Evolutionary conservation across 2,113 vertebrate species (phyloP).

Genomic region (Anguilla japonica): DNA sequence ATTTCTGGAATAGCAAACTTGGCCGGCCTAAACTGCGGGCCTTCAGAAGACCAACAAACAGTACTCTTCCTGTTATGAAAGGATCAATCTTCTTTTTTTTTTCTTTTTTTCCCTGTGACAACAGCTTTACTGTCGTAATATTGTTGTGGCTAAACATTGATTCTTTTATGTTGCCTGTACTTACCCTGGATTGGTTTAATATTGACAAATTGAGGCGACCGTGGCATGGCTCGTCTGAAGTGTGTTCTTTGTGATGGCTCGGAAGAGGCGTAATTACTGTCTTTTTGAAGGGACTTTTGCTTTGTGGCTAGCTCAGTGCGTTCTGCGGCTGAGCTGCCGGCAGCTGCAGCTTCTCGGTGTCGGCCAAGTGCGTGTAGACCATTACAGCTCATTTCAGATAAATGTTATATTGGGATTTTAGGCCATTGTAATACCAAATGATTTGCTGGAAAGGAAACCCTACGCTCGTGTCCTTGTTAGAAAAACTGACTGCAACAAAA

Average conservation of each 20-base stretch:
- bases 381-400: conserved; percentile 12
- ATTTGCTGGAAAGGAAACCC: conserved; percentile 1
- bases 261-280: conserved; percentile 16
- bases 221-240: neutral
- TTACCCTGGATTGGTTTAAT: conserved; percentile 17
- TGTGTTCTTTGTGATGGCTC: conserved; percentile 1
- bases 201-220: neutral
- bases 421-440: conserved; percentile 12
- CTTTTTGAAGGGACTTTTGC: neutral
- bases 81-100: neutral
- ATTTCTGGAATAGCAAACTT: neutral
- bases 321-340: neutral
- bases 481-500: neutral
- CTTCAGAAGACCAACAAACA: neutral
- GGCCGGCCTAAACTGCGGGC: neutral
- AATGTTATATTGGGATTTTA: conserved; percentile 26
- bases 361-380: neutral
- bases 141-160: conserved; percentile 15
- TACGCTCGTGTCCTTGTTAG: conserved; percentile 2
- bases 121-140: conserved; percentile 9
- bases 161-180: neutral
- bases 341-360: neutral
- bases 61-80: conserved; percentile 3
- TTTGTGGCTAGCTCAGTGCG: neutral
- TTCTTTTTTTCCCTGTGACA: neutral